Percentiles rank a stretch among this genome's conserved stretches.
Evolutionary conservation across 2,888 invertebrate genomes (phyloP).

Genomic region (Agrilus mali): DNA sequence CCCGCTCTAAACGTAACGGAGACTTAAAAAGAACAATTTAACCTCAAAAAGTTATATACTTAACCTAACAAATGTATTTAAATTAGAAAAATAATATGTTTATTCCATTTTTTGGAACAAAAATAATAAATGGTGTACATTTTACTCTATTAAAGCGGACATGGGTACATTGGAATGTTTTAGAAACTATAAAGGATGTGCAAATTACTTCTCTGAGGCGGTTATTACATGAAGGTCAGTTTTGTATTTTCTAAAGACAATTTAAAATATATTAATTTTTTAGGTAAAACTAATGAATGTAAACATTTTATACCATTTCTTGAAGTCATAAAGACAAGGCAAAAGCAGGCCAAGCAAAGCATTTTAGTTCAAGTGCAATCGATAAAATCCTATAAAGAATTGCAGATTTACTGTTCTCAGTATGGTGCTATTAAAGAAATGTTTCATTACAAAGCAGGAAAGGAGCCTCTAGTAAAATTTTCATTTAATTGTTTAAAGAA

Average conservation of each 20-base stretch:
- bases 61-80: too few species aligned
- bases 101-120: too few species aligned
- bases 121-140: too few species aligned
- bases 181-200: background rate
- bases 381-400: slow-evolving; percentile 50
- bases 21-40: too few species aligned
- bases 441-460: slow-evolving; percentile 46
- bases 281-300: background rate
- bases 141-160: too few species aligned
- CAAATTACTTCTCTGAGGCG: background rate
- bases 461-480: slow-evolving; percentile 27
- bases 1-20: too few species aligned
- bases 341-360: slow-evolving; percentile 53
- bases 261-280: background rate
- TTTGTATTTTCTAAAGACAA: too few species aligned
- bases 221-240: background rate
- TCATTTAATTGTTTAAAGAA: background rate
- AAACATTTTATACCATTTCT: slow-evolving; percentile 34
- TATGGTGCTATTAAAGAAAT: slow-evolving; percentile 52
- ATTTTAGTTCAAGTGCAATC: slow-evolving; percentile 67
- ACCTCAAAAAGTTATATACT: too few species aligned
- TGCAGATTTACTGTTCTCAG: slow-evolving; percentile 55
- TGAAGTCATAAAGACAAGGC: slow-evolving; percentile 44
- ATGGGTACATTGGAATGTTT: too few species aligned
- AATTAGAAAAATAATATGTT: background rate